These are phyloP conservation scores for Agrochola lota DNA, from an alignment of 2,888 invertebrate species.

Conservation along the genomic window DNA sequence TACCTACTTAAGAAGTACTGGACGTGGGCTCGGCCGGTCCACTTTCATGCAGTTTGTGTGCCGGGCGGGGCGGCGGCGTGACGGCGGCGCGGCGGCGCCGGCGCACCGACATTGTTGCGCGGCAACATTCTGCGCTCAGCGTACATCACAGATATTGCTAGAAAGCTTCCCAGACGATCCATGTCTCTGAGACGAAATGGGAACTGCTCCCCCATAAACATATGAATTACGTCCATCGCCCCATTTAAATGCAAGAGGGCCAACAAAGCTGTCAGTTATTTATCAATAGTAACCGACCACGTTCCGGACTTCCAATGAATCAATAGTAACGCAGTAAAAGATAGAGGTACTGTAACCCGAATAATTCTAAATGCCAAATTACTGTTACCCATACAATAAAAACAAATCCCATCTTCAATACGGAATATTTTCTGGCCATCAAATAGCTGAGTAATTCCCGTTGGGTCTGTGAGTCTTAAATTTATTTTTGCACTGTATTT, in stretches of 20 bases:
- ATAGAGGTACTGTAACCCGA: conserved; percentile 54
- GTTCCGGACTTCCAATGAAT: conserved; percentile 12
- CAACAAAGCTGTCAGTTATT: conserved; percentile 13
- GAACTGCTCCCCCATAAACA: conserved; percentile 66
- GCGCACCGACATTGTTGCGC: conserved; percentile 69
- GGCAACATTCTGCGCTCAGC: conserved; percentile 73
- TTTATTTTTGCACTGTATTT: conserved; percentile 22
- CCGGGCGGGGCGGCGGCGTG: conserved; percentile 57
- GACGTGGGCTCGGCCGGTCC: conserved; percentile 75
- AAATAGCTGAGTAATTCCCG: conserved; percentile 32
- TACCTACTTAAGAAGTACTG: conserved; percentile 54
- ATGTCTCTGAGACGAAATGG: conserved; percentile 73
- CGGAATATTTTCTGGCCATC: conserved; percentile 33
- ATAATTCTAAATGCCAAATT: conserved; percentile 49
- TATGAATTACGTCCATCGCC: background rate
- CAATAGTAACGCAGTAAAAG: conserved; percentile 40
- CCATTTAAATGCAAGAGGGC: conserved; percentile 7
- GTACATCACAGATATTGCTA: conserved; percentile 82
- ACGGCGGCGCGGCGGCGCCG: conserved; percentile 24
- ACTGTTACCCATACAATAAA: conserved; percentile 48
- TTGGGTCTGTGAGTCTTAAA: conserved; percentile 29
- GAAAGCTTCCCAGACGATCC: conserved; percentile 80
- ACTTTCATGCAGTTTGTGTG: conserved; percentile 84
- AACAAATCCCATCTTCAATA: conserved; percentile 29
- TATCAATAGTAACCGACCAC: conserved; percentile 22